phyloP scores from a whole-genome alignment of 2,797 vertebrate species.

The Eutrigla gurnardus region DNA sequence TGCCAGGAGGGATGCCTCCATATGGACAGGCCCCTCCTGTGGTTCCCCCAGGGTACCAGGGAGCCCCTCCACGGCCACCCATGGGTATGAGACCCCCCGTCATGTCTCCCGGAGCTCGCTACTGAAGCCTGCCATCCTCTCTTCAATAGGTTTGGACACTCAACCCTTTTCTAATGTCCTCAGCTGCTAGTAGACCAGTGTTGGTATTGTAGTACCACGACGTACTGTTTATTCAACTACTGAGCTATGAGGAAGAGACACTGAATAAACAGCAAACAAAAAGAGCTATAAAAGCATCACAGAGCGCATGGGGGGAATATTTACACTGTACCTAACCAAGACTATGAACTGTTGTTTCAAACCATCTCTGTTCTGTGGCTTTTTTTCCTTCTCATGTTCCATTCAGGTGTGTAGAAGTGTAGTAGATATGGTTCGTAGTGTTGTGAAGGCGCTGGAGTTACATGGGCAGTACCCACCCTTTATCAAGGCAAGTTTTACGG shows the following conservation, averaged over 20 bases:
- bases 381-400: conserved; percentile 91
- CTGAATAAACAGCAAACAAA: conserved; percentile 53
- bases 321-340: conserved; percentile 81
- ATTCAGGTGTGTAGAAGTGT: conserved; percentile 97
- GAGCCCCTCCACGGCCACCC: conserved; percentile 85
- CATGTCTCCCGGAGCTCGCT: conserved; percentile 96
- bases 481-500: conserved; percentile 92
- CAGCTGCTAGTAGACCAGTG: conserved; percentile 90
- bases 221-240: conserved; percentile 58
- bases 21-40: conserved; percentile 92
- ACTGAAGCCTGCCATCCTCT: conserved; percentile 89
- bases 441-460: conserved; percentile 95
- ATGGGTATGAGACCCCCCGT: conserved; percentile 95
- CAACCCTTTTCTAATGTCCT: conserved; percentile 95
- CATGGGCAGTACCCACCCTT: conserved; percentile 91
- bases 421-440: conserved; percentile 96
- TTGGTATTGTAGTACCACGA: conserved; percentile 49
- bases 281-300: conserved; percentile 58
- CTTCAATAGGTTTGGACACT: conserved; percentile 91
- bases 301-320: conserved; percentile 89
- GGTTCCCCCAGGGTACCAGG: conserved; percentile 90
- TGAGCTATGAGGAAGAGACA: conserved; percentile 76
- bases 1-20: conserved; percentile 91
- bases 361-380: conserved; percentile 92
- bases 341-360: conserved; percentile 88